Conservation (phyloP, 2,113 vertebrate genomes). For the Xiphophorus maculatus region DNA sequence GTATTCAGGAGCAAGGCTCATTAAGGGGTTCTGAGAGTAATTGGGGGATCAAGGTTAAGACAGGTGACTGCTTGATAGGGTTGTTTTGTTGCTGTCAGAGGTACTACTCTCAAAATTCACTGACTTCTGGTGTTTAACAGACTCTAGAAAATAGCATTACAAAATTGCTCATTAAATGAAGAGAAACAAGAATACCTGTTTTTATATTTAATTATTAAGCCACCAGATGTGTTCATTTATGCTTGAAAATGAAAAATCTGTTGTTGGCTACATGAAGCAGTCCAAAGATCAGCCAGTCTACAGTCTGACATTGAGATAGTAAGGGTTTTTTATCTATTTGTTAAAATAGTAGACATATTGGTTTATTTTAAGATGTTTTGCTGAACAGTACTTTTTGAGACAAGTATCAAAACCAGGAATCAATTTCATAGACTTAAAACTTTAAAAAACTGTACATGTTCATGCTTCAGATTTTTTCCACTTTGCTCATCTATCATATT, state of each 20-base stretch:
- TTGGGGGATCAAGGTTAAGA: conserved; percentile 34
- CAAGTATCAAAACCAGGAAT: no score
- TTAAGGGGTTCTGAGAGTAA: conserved; percentile 51
- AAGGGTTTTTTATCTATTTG: no score
- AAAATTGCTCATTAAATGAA: background rate
- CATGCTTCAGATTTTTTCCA: no score
- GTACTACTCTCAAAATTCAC: conserved; percentile 15
- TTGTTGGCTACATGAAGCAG: no score
- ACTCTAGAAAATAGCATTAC: background rate
- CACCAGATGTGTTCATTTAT: background rate
- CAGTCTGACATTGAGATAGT: no score
- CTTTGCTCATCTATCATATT: no score
- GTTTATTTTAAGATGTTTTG: no score
- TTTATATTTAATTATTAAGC: background rate
- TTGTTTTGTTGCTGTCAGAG: conserved; percentile 24
- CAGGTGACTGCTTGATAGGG: conserved; percentile 46
- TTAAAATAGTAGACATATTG: no score
- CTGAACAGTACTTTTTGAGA: no score
- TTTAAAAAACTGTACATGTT: no score
- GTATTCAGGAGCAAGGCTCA: conserved; percentile 57
- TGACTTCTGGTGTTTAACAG: background rate
- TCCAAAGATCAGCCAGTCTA: no score
- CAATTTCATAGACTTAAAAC: no score
- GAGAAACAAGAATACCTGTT: background rate
- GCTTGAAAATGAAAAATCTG: background rate